Evolutionary conservation across 2,888 invertebrate genomes (phyloP), one percentile per base, ranked within the genome.

Genomic region (Apamea monoglypha): DNA sequence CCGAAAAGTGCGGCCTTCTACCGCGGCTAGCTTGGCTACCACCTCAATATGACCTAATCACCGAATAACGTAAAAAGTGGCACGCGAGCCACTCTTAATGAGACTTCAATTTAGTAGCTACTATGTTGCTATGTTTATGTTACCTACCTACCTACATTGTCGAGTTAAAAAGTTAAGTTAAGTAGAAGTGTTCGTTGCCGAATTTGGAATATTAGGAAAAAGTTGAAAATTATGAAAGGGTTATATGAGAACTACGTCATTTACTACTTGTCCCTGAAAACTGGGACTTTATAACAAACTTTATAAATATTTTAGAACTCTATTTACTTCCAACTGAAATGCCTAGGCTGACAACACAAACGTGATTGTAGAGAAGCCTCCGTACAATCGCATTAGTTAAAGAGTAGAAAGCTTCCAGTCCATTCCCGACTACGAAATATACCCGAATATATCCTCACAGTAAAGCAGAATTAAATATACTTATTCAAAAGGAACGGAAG

Each of bases 31-130:
- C 29, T 53, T 70, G 73, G 71, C 61, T 75, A 75, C 82, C 73
- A 84, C 79, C 74, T 82, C 81, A 59, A 83, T 80, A 85, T 83
- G 83, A 88, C 82, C 82, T 88, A 88, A 88, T 88, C 83, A 69
- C 82, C 85, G 76, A 88, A 85, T 88, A 81, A 88, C 73, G 50
- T 53, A 81, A 87, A 87, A 88, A 87, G 80, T 87, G 71, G 88
- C 82, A 83, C 88, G 81, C 87, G 80, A 84, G 77, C 87, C 59
- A 85, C 70, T 77, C 88, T 81, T 81, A 82, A 88, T 88, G 79
- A 74, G 78, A 85, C 64, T 77, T 82, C 73, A 84, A 74, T 80
- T 80, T 84, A 72, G 76, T 83, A 71, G 79, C 61, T 76, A 78
- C 82, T 69, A 66, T 67, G 81, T 78, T 76, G 61, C 59, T 78